Base-by-base conservation (phyloP, 2,797 vertebrate species). In the Pelochelys cantorii region DNA sequence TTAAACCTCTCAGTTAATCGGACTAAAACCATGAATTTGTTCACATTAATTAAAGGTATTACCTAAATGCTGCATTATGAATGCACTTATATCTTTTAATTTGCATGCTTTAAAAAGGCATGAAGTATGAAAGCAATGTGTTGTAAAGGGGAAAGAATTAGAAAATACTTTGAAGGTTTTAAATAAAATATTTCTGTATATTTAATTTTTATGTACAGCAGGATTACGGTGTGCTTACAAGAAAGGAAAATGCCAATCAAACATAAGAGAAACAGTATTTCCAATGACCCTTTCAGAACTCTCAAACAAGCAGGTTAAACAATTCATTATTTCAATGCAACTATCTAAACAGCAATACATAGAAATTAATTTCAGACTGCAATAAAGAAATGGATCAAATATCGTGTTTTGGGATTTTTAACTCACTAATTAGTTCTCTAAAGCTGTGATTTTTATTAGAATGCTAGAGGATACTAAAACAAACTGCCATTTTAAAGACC, bases 361-460 rank as follows among this genome's bases (percentile, higher is more conserved):
- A 94, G 57, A 94, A 93, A 97, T 96, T 97, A 96, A 96, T 96
- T 88, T 96, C 80, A 93, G 34, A 89, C 93, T 95, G 93, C 62
- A 84, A 77, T 78, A 88, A 37, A 90, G 92, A 84, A 92, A 96
- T 90, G 57, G 82, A 92, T 84, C 92, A 93, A 92, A 95, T 81
- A 94, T 85, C 59, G 62, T 97, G 95, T 93, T 53, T 79, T 93
- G 83, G 42, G 2, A 93, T 87, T 88, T 93, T 95, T 91, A 93
- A 87, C 60, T 68, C 79, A 74, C 90, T 97, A 95, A 97, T 98
- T 97, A 97, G 96, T 94, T 96, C 84, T 94, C 97, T 96, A 94
- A 84, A 91, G 48, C 80, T 85, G 74, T 90, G 96, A 78, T 62
- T 93, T 87, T 94, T 77, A 87, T 92, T 93, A 95, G 94, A 93